A percentile compares a stretch with the other conserved stretches of the same genome.
Conservation (phyloP, 2,113 vertebrate species). For the Cacatua alba region DNA sequence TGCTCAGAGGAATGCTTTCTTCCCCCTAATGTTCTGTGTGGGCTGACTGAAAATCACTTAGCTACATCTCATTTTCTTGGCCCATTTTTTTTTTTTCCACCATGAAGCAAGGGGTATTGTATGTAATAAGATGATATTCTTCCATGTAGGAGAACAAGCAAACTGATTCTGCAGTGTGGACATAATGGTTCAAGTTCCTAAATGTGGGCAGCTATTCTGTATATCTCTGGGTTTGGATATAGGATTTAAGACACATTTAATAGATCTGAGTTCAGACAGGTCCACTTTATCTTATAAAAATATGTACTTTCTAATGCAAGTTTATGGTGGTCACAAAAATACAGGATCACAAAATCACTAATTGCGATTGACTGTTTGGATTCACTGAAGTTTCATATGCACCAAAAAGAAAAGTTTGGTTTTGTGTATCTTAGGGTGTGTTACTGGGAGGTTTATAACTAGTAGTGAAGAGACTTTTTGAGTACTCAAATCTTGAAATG, state of each 20-base stretch:
- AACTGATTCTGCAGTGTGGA: background rate
- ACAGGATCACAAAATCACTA: background rate
- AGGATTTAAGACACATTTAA: background rate
- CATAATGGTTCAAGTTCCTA: background rate
- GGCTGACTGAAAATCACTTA: slow-evolving; percentile 5
- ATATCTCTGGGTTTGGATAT: background rate
- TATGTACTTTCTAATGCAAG: background rate
- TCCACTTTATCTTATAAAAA: background rate
- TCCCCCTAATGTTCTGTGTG: slow-evolving; percentile 13
- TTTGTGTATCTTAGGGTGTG: background rate
- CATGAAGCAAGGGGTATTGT: background rate
- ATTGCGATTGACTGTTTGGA: background rate
- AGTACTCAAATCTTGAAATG: background rate
- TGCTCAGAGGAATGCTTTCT: slow-evolving; percentile 5
- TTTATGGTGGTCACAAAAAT: background rate
- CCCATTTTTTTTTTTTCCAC: background rate
- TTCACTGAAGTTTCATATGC: background rate
- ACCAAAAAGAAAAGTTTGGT: background rate
- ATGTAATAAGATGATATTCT: background rate
- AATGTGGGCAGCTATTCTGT: background rate
- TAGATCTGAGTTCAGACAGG: background rate
- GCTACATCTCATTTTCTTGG: slow-evolving; percentile 7
- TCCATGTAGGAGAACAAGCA: background rate
- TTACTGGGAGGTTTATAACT: background rate
- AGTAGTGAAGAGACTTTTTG: background rate